Evolutionary conservation across 2,888 invertebrate species (phyloP).

Genomic region (Exocentrus adspersus): DNA sequence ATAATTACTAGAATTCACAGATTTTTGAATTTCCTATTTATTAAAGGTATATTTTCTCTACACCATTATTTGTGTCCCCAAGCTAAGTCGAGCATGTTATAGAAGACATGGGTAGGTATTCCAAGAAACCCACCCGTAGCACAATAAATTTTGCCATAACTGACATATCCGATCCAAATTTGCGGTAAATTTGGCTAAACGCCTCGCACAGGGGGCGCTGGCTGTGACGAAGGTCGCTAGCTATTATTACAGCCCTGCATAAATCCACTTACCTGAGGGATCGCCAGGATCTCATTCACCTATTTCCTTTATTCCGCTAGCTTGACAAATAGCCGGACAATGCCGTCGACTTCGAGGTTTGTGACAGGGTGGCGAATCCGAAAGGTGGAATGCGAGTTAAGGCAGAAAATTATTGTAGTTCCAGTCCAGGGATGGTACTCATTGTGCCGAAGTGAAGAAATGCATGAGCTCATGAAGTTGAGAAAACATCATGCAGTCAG

Average conservation of each 20-base stretch:
- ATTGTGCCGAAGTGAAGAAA: too few species aligned
- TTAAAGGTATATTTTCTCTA: too few species aligned
- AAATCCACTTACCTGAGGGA: conserved; percentile 52
- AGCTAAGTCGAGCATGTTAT: too few species aligned
- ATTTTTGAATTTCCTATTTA: too few species aligned
- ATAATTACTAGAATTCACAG: too few species aligned
- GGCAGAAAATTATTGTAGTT: conserved; percentile 46
- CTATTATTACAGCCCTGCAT: conserved; percentile 48
- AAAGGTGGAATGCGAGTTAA: conserved; percentile 50
- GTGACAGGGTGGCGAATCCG: conserved; percentile 54
- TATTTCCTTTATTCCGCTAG: conserved; percentile 47
- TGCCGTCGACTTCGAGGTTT: conserved; percentile 49
- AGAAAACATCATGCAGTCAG: too few species aligned
- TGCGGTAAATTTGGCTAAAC: conserved; percentile 50
- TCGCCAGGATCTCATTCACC: conserved; percentile 47
- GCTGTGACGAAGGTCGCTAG: conserved; percentile 45
- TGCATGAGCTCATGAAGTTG: too few species aligned
- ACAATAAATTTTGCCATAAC: conserved; percentile 26
- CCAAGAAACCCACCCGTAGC: conserved; percentile 1
- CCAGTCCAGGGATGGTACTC: too few species aligned
- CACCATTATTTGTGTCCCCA: too few species aligned
- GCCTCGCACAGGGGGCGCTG: conserved; percentile 37
- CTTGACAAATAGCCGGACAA: conserved; percentile 57
- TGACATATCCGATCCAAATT: conserved; percentile 40
- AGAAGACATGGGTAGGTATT: not conserved